Evolutionary conservation across 1,140 invertebrate genomes (phyloP), one percentile per base, ranked within the genome.

Genomic region (Drosophila melanogaster): DNA sequence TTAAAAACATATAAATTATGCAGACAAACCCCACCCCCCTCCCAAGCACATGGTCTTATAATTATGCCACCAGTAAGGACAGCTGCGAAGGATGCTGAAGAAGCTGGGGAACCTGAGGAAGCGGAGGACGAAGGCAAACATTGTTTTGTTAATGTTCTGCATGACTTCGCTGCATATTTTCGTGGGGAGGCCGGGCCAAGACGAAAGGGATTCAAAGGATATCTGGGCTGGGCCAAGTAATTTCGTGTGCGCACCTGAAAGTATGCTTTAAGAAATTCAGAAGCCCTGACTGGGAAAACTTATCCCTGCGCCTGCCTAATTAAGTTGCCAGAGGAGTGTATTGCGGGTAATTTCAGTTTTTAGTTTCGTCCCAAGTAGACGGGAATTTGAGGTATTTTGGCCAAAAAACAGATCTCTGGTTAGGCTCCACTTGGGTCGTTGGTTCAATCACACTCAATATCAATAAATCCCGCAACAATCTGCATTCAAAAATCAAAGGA

Each of bases 1-100:
- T 87, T 87, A 87, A 89, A 87, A 89, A 58, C 84, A 89, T 89
- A 87, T 86, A 86, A 86, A 87, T 89, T 87, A 86, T 86, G 84
- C 79, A 86, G 22, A 24, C 61, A 50, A 50, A 37, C 7, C 55
- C 53, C 40, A 8, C 30, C n/a, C 37, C 57, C n/a, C n/a, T n/a
- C n/a, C n/a, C n/a, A n/a, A n/a, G 55, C 41, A 47, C 47, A 64
- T 41, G 60, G 60, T 50, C 73, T 65, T 59, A 60, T 84, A 77
- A 84, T 85, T 85, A 81, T 77, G 71, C 80, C 80, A 44, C 59
- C 73, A 72, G 58, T 47, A 60, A 58, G 41, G 57, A 58, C 58
- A 60, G 47, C 57, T 46, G 44, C 57, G 38, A 59, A 54, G 56
- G 62, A 46, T 35, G 41, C 56, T 12, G 61, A 11, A 15, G 2